Evolutionary conservation across 2,113 vertebrate species (phyloP), one percentile per base, ranked within the genome.

Genomic region (Empidonax alnorum): DNA sequence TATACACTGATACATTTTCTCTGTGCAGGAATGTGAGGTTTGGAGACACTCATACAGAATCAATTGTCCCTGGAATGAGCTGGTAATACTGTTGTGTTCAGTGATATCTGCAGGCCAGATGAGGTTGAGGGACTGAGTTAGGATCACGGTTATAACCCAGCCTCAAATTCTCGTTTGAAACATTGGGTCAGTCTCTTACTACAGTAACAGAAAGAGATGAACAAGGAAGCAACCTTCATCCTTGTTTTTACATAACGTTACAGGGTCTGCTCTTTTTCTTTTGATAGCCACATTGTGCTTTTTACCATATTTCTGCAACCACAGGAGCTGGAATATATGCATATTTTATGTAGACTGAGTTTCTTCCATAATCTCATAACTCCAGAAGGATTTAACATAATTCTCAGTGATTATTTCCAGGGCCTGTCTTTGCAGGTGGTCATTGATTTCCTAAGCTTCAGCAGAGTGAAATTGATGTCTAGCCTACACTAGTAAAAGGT

Each of bases 401-500:
- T 96, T 94, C 95, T 91, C 69, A 94, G 94, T 96, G 96, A 95
- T 97, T 96, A 96, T 96, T 94, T 95, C 73, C 93, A 94, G 35
- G 92, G 89, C 76, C 86, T 95, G 89, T 95, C 95, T 96, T 96
- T 90, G 89, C 86, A 94, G 89, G 95, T 93, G 94, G 95, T 91
- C 96, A 96, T 97, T 95, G 95, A 97, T 97, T 97, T 97, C 69
- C 73, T 63, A 73, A 94, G 95, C 68, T 97, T 93, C 94, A 95
- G 86, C 65, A 91, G 93, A 96, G 65, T 87, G 80, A 95, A 94
- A 97, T 89, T 96, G 95, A 95, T 94, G 93, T 94, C 92, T 97
- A 96, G 84, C 56, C 95, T 93, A 90, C 73, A 37, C 80, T 78
- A 89, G 91, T 95, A 94, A 97, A 94, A 94, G 96, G 89, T 95